These are phyloP conservation scores for Agonum fuliginosum DNA, from an alignment of 2,888 invertebrate genomes.

Conservation along the genomic window DNA sequence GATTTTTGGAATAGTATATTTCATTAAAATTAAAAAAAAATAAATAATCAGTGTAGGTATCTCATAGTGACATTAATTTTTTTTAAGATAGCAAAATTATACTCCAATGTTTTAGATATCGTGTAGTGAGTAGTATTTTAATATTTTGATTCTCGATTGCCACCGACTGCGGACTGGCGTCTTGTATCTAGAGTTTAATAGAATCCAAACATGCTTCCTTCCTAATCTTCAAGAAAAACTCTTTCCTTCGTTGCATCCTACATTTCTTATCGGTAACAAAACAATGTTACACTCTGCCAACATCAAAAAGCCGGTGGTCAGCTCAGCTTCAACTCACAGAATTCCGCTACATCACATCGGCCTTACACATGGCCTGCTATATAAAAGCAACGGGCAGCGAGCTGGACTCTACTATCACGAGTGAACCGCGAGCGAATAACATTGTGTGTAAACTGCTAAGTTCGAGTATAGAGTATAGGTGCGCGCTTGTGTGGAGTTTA, in stretches of 20 bases:
- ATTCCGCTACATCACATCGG: conserved; percentile 14
- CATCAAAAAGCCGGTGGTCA: background rate
- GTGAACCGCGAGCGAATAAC: conserved; percentile 43
- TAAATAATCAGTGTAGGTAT: no score
- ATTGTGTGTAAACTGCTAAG: background rate
- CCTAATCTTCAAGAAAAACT: background rate
- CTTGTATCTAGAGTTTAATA: no score
- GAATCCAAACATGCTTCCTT: no score
- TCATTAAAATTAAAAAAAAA: no score
- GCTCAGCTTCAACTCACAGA: background rate
- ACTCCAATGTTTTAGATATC: background rate
- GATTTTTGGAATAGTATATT: no score
- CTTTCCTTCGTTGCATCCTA: no score
- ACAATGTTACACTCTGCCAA: no score
- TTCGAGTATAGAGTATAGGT: background rate
- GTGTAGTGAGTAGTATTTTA: background rate
- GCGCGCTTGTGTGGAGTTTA: background rate
- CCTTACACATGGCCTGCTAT: conserved; percentile 28
- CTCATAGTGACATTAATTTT: no score
- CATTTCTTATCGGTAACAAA: no score
- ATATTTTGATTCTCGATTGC: no score
- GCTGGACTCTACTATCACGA: conserved; percentile 11
- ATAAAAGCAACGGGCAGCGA: conserved; percentile 28
- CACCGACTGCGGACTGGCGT: no score
- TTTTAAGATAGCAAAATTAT: background rate